These are phyloP conservation scores for Nephrotoma guestfalica DNA, from an alignment of 2,888 invertebrate genomes.

Conservation along the genomic window DNA sequence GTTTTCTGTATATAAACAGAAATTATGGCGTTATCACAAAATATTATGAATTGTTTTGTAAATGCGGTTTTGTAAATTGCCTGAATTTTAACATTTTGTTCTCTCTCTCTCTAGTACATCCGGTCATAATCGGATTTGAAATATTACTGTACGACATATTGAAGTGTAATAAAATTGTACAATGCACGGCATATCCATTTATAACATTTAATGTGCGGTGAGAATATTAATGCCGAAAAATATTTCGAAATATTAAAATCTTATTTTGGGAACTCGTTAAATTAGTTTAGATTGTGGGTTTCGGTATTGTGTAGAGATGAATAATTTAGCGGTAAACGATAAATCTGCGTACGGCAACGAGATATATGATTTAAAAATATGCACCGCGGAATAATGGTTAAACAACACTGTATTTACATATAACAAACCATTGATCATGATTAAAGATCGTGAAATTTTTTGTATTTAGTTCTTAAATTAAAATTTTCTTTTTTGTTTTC, in stretches of 20 bases:
- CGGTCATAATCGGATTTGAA: background rate
- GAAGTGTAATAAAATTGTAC: background rate
- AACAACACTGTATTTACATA: background rate
- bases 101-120: background rate
- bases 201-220: background rate
- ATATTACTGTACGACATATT: background rate
- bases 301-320: background rate
- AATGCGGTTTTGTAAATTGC: background rate
- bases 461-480: background rate
- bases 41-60: background rate
- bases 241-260: background rate
- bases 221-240: background rate
- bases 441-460: background rate
- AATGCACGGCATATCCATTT: background rate
- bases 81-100: background rate
- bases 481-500: background rate
- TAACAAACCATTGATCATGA: background rate
- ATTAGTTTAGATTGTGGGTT: background rate
- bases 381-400: background rate
- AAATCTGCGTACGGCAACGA: background rate
- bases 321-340: background rate
- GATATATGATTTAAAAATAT: background rate
- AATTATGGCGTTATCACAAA: background rate
- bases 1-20: background rate
- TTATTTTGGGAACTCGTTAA: background rate